Conservation (phyloP, 2,888 invertebrate genomes). For the Zaprionus bogoriensis region DNA sequence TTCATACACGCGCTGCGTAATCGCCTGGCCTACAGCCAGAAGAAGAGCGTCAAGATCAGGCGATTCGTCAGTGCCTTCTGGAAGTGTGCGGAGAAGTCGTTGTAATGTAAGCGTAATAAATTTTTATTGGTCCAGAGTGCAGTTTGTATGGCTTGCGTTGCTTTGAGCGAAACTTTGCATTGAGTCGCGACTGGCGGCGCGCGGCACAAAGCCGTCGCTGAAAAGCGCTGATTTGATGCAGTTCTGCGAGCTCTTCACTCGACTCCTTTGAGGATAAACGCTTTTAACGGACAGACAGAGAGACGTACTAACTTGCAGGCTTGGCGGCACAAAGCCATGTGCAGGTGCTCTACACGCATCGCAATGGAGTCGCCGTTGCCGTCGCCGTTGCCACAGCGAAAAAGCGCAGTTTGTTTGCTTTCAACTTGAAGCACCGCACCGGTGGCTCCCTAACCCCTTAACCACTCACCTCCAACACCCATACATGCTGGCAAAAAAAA, state of each 20-base stretch:
- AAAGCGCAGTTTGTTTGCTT: conserved; percentile 67
- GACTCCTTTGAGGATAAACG: conserved; percentile 58
- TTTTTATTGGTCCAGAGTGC: conserved; percentile 14
- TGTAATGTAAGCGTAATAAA: conserved; percentile 14
- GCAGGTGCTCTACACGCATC: conserved; percentile 31
- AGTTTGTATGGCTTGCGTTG: conserved; percentile 4
- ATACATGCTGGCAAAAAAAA: conserved; percentile 24
- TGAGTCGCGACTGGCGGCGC: not conserved
- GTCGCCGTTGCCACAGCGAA: conserved; percentile 18
- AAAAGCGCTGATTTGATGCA: conserved; percentile 45
- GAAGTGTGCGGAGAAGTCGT: not conserved
- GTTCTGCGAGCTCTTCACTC: conserved; percentile 29
- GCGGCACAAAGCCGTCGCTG: conserved; percentile 13
- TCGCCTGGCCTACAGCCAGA: not conserved
- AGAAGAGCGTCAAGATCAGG: not conserved
- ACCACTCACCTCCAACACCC: not conserved
- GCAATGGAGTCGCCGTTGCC: not conserved
- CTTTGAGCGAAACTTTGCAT: conserved; percentile 4
- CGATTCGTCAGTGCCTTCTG: not conserved
- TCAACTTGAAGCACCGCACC: conserved; percentile 44
- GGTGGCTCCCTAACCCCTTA: not conserved
- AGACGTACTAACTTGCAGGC: conserved; percentile 5
- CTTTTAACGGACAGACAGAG: conserved; percentile 50
- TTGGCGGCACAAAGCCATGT: conserved; percentile 31
- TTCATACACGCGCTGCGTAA: conserved; percentile 15